Conservation (phyloP, 2,888 invertebrate species). For the Zhuqinia jingwanae region DNA sequence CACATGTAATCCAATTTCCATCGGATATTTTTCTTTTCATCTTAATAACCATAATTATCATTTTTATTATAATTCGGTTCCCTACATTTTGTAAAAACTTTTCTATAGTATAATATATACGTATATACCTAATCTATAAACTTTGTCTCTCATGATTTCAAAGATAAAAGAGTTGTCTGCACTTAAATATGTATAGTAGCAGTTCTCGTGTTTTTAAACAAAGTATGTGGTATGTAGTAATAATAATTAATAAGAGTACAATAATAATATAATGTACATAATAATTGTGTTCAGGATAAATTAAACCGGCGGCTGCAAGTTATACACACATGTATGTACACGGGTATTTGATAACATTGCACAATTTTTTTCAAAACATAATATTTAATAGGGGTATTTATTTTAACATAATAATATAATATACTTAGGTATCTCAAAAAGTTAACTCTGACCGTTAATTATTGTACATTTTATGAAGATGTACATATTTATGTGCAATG, state of each 20-base stretch:
- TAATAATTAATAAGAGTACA: background rate
- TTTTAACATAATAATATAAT: background rate
- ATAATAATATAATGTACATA: too few species aligned
- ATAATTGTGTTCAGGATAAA: background rate
- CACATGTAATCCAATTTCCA: slow-evolving; percentile 52
- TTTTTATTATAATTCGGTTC: slow-evolving; percentile 68
- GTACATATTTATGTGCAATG: background rate
- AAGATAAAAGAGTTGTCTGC: slow-evolving; percentile 20
- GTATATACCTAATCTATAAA: background rate
- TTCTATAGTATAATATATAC: too few species aligned
- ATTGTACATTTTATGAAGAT: background rate
- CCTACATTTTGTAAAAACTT: slow-evolving; percentile 52
- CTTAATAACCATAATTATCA: slow-evolving; percentile 35
- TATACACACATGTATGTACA: background rate
- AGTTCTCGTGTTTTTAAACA: slow-evolving; percentile 22
- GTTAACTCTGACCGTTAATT: background rate
- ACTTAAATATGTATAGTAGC: background rate
- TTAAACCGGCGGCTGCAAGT: background rate
- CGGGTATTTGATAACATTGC: too few species aligned
- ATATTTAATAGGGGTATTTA: too few species aligned
- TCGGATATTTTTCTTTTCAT: slow-evolving; percentile 23
- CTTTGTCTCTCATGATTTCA: slow-evolving; percentile 9
- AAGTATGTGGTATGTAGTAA: background rate
- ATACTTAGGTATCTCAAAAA: background rate
- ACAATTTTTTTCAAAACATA: too few species aligned